These are phyloP conservation scores for Zonotrichia leucophrys DNA, from an alignment of 2,113 vertebrate species.

Conservation along the genomic window DNA sequence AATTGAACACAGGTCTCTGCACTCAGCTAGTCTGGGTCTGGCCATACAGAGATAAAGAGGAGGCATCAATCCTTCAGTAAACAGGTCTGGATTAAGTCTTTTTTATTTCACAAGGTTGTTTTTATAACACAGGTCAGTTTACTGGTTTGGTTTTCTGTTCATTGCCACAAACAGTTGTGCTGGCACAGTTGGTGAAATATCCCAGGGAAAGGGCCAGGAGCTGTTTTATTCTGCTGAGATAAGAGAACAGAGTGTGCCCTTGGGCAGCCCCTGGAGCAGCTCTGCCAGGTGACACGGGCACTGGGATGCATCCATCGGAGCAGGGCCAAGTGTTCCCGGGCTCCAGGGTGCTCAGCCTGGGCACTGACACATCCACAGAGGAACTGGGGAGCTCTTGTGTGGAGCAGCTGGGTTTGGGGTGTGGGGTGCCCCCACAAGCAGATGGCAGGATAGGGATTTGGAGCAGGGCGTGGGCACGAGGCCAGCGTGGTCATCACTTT, in stretches of 20 bases:
- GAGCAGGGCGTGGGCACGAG: not conserved
- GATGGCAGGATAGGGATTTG: not conserved
- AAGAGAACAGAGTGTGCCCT: not conserved
- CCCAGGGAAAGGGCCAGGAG: not conserved
- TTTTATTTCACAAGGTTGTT: constrained; percentile 14
- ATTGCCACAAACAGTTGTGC: not conserved
- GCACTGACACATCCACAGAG: fast-evolving
- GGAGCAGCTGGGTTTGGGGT: not conserved
- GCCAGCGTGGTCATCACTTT: not conserved
- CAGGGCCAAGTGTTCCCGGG: fast-evolving
- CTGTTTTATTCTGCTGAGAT: not conserved
- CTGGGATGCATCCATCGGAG: fast-evolving
- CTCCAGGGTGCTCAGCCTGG: not conserved
- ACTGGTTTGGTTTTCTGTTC: not conserved
- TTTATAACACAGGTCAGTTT: not conserved
- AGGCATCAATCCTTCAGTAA: constrained; percentile 33
- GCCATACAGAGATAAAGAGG: not conserved
- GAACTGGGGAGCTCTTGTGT: not conserved
- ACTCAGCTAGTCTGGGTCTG: not conserved
- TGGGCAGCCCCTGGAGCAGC: not conserved
- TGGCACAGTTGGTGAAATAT: not conserved
- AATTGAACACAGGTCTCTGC: not conserved
- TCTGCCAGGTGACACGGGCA: not conserved
- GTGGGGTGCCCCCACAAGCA: not conserved
- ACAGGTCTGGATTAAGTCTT: not conserved